Evolutionary conservation across 1,140 invertebrate genomes (phyloP), one percentile per base, ranked within the genome.

Genomic region (Drosophila orosa): DNA sequence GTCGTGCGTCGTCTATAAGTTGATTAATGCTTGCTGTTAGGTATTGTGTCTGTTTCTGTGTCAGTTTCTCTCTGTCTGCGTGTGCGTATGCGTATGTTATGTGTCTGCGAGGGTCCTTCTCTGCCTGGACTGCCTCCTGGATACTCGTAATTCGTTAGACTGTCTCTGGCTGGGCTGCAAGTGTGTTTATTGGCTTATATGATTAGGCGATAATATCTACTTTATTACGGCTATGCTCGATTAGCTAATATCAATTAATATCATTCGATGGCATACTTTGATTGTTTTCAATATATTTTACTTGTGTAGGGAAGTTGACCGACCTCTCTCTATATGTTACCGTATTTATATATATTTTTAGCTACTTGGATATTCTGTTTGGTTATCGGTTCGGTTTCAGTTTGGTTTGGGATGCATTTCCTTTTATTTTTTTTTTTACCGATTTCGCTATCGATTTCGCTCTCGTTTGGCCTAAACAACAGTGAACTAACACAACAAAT

Each of bases 401-500:
- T 72, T 50, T 44, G 35, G 25, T 69, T 76, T 54, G 37, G 33
- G 44, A 29, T 48, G 17, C 48, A 33, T 61, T 59, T 40, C 25
- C 27, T 37, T 59, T 58, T 48, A 59, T 35, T 33, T n/a, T 12
- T 58, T 48, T 62, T 35, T 33, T n/a, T 12, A 52, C 45, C 29
- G 50, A 2, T 59, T 60, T 48, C 39, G 42, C 22, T 58, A 48
- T 39, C 60, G 37, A 37, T 57, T 48, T 67, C 66, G 55, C 29
- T 71, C 58, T 78, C 29, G 62, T 58, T 80, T 75, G 78, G 60
- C 73, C 78, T 81, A 81, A 79, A 57, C 69, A 66, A 73, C 57
- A 66, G 40, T 63, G 56, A 90, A 90, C 90, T 92, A 92, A 91
- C 91, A 92, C 85, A 92, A 91, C 80, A 92, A 92, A 92, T 92